These are phyloP conservation scores for Sebastes dallii DNA, from an alignment of 2,797 vertebrate species.

Conservation along the genomic window DNA sequence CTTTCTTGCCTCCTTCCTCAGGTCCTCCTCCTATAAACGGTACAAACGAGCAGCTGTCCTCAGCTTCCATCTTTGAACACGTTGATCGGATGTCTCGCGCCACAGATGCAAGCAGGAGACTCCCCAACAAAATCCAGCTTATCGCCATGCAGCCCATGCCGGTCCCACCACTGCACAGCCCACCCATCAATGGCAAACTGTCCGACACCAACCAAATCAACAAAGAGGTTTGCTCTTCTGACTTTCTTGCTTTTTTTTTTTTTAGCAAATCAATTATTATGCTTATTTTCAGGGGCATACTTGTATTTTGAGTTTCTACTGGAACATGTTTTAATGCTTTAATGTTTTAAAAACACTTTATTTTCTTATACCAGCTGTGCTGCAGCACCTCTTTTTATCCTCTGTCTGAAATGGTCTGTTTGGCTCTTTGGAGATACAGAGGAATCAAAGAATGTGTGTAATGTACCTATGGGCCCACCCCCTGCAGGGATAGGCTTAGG, in stretches of 20 bases:
- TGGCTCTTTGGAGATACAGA: neutral
- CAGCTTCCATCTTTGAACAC: conserved; percentile 95
- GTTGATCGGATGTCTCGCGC: conserved; percentile 92
- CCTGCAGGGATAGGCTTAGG: no score
- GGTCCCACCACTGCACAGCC: conserved; percentile 84
- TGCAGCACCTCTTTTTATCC: no score
- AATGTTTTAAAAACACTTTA: no score
- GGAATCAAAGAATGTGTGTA: neutral
- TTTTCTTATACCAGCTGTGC: no score
- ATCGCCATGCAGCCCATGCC: conserved; percentile 98
- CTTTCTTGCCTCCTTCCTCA: conserved; percentile 52
- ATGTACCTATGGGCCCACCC: no score
- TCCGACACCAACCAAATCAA: conserved; percentile 90
- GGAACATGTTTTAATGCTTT: no score
- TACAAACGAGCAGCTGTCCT: conserved; percentile 87
- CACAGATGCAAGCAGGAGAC: conserved; percentile 85
- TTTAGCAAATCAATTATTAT: neutral
- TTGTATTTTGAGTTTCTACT: no score
- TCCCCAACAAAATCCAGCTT: conserved; percentile 95
- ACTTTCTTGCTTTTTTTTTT: neutral
- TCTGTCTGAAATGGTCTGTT: no score
- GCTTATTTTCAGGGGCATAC: no score
- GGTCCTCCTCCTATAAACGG: conserved; percentile 86
- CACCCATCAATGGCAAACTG: conserved; percentile 80
- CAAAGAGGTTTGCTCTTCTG: conserved; percentile 86